phyloP scores from a whole-genome alignment of 2,888 invertebrate species.

The Druceiella hillmani region DNA sequence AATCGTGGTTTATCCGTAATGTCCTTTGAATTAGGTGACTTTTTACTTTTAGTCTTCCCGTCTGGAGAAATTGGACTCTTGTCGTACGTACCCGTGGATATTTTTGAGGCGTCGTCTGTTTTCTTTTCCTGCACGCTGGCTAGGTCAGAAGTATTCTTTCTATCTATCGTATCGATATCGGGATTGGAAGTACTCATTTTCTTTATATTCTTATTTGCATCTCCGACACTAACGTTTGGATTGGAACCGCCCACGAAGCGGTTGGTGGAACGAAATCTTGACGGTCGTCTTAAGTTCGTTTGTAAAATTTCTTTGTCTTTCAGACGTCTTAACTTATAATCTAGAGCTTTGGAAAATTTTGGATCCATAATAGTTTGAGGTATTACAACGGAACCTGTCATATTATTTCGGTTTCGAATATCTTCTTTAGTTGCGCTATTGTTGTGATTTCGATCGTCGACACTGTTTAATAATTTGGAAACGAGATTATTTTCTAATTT shows the following conservation, averaged over 20 bases:
- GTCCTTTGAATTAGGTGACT: constrained; percentile 25
- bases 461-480: constrained; percentile 12
- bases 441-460: constrained; percentile 5
- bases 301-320: constrained; percentile 54
- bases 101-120: constrained; percentile 26
- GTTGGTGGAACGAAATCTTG: constrained; percentile 32
- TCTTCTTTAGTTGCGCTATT: constrained; percentile 11
- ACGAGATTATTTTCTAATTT: constrained; percentile 4
- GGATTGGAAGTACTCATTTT: constrained; percentile 34
- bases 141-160: constrained; percentile 11
- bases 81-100: constrained; percentile 29
- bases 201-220: constrained; percentile 25
- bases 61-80: constrained; percentile 30
- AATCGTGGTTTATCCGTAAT: constrained; percentile 54
- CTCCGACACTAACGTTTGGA: constrained; percentile 54
- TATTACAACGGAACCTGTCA: constrained; percentile 20
- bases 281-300: constrained; percentile 35
- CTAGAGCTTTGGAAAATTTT: constrained; percentile 65
- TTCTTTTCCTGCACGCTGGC: constrained; percentile 26
- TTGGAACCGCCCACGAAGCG: constrained; percentile 33
- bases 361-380: constrained; percentile 37
- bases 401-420: constrained; percentile 1
- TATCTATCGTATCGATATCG: no score
- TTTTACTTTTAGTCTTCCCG: constrained; percentile 22
- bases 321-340: constrained; percentile 63